Conservation (phyloP, 2,113 vertebrate genomes). For the Chamaea fasciata region DNA sequence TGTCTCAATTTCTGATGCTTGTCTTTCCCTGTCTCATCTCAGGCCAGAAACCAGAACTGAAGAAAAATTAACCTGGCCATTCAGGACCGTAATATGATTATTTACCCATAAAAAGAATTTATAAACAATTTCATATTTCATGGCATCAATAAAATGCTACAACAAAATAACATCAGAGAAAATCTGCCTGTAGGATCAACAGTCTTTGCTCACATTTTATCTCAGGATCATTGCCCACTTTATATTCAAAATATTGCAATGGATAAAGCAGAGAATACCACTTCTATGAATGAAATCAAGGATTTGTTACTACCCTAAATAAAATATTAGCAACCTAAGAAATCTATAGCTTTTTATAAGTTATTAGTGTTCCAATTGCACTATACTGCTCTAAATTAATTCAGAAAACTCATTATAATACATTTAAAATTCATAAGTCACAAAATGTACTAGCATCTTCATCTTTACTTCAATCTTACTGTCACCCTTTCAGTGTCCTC, state of each 20-base stretch:
- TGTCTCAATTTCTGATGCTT: not conserved
- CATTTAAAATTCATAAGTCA: not conserved
- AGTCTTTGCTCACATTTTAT: not conserved
- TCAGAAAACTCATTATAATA: not conserved
- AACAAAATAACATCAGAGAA: not conserved
- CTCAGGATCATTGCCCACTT: not conserved
- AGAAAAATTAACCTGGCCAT: not conserved
- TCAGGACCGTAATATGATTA: not conserved
- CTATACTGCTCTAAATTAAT: not conserved
- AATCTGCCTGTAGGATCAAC: accelerated
- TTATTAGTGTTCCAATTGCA: not conserved
- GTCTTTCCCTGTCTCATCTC: not conserved
- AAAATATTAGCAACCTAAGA: not conserved
- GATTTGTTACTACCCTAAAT: not conserved
- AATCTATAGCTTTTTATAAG: not conserved
- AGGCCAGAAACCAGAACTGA: not conserved
- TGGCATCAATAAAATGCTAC: not conserved
- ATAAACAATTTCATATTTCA: not conserved
- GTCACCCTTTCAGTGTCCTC: not conserved
- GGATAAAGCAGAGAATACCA: not conserved
- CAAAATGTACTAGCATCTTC: not conserved
- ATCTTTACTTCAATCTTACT: not conserved
- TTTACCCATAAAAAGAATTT: not conserved
- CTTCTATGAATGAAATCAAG: not conserved
- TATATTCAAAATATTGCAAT: not conserved